Evolutionary conservation across 2,113 vertebrate genomes (phyloP).

Genomic region (Ranitomeya variabilis): DNA sequence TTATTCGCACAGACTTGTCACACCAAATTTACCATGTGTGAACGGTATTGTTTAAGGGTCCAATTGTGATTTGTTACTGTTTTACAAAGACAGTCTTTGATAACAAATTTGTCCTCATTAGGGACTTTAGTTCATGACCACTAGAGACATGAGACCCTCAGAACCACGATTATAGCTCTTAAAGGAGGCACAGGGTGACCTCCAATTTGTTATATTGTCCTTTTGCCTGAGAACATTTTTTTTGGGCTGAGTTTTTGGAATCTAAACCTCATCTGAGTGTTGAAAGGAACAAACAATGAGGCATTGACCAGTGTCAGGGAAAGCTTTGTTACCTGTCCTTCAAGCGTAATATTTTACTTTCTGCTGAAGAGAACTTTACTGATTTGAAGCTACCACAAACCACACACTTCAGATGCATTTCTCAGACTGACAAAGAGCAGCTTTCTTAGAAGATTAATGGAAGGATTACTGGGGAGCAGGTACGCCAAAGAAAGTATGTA

Average conservation of each 20-base stretch:
- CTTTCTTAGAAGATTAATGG: slow-evolving; percentile 21
- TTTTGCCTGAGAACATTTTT: slow-evolving; percentile 29
- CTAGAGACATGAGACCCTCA: not conserved
- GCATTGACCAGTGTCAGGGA: slow-evolving; percentile 27
- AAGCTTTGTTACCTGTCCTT: slow-evolving; percentile 32
- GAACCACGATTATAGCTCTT: not conserved
- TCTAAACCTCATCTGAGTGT: not conserved
- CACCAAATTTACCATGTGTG: too few relatives aligned
- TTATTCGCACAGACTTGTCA: too few relatives aligned
- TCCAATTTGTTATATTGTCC: not conserved
- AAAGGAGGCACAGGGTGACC: not conserved
- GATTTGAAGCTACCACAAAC: not conserved
- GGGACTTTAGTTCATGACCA: not conserved
- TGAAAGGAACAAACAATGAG: slow-evolving; percentile 26
- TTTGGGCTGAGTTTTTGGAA: slow-evolving; percentile 6
- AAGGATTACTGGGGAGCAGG: slow-evolving; percentile 16
- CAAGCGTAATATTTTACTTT: slow-evolving; percentile 44
- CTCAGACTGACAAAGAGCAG: not conserved
- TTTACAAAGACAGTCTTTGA: too few relatives aligned
- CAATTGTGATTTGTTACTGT: not conserved
- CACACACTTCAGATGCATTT: not conserved
- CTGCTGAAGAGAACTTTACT: not conserved
- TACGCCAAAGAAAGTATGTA: not conserved
- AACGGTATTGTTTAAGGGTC: too few relatives aligned
- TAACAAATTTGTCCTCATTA: not conserved